Base-by-base conservation (phyloP, 2,113 vertebrate genomes). In the Platysteira castanea region DNA sequence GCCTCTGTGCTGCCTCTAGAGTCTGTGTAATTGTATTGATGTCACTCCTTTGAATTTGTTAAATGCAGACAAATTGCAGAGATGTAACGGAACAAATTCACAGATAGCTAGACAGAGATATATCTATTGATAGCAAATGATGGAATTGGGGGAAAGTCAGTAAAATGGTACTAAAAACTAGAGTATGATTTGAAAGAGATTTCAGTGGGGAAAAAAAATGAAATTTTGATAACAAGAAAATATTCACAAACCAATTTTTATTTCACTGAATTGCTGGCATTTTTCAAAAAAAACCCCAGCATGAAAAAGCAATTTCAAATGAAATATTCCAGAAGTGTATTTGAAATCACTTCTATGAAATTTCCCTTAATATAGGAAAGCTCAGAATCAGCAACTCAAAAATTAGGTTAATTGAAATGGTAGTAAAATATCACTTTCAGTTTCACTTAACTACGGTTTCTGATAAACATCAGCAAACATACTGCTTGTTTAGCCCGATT, bases 241-340 rank as follows among this genome's bases (percentile, higher is more conserved):
- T 54, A 0, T 59, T 85, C 2, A 4, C 8, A 84, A 74, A 31
- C 3, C 53, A 46, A 50, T 50, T 70, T n/a, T 80, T 2, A 31
- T 65, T 87, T 54, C 24, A 41, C 12, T 69, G 24, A 85, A 65
- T 20, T 44, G 7, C 4, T 63, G 12, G 9, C 2, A 1, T 3
- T 54, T 65, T 53, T 26, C 1, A 3, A 4, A 68, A 84, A 12
- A 13, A 6, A 7, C 0, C 3, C 3, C 13, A 69, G 15, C 18
- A 23, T n/a, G 13, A 57, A 56, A 93, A 80, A 74, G 3, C 0
- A 33, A 59, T 67, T 84, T 87, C 15, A 78, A 65, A 7, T 50
- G 6, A 77, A 53, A 46, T 74, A 50, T 33, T 67, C 11, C 52
- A 67, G 31, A 81, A 42, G 0, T 19, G 8, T 37, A 11, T 63